These are phyloP conservation scores for Metallyticus violacea DNA, from an alignment of 2,888 invertebrate genomes.

Conservation along the genomic window DNA sequence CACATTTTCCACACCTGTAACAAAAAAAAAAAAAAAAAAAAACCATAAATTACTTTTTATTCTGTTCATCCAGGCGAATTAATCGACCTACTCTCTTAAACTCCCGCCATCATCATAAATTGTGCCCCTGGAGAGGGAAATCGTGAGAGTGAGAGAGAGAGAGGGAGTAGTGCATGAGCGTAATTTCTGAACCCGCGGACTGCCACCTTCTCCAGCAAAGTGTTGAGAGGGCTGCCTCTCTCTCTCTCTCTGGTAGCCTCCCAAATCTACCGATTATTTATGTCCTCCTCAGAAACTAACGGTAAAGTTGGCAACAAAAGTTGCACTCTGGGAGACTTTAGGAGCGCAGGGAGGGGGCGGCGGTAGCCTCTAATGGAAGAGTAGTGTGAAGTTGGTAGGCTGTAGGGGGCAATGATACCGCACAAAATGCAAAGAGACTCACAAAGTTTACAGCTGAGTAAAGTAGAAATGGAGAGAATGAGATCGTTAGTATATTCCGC, in stretches of 20 bases:
- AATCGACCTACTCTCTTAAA: background rate
- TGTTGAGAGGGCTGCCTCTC: background rate
- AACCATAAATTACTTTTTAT: too few species aligned
- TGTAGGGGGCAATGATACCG: background rate
- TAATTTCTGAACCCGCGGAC: background rate
- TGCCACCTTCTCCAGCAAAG: too few species aligned
- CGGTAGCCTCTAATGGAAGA: background rate
- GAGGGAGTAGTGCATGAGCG: background rate
- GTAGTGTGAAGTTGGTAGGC: background rate
- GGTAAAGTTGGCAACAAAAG: background rate
- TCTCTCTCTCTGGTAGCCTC: background rate
- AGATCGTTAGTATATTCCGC: background rate
- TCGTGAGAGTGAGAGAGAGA: background rate
- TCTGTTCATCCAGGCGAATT: too few species aligned
- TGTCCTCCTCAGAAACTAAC: background rate
- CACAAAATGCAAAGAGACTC: slow-evolving; percentile 7
- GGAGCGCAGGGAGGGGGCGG: background rate
- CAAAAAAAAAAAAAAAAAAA: too few species aligned
- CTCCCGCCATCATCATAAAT: background rate
- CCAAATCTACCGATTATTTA: background rate
- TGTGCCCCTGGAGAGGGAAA: background rate
- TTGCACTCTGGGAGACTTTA: background rate
- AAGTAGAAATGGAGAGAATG: background rate
- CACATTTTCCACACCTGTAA: too few species aligned
- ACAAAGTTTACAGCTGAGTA: background rate